Evolutionary conservation across 2,888 invertebrate genomes (phyloP).

Genomic region (Noctuana brunneofusca): DNA sequence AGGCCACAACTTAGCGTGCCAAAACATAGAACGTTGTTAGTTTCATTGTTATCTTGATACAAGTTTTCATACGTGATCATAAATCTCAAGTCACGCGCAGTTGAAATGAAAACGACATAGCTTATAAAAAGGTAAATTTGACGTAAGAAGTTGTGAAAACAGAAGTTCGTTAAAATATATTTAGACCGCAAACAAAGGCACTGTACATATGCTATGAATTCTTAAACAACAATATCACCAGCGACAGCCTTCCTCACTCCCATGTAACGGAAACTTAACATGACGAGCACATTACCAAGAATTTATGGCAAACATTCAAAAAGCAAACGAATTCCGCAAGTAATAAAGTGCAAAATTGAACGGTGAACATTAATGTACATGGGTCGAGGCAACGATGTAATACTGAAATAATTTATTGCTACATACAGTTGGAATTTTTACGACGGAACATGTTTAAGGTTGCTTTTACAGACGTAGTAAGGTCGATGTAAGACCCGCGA

Average conservation of each 20-base stretch:
- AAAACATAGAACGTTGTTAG: constrained; percentile 12
- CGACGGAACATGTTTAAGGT: constrained; percentile 38
- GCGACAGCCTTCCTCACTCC: constrained; percentile 43
- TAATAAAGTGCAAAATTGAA: constrained; percentile 64
- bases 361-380: constrained; percentile 48
- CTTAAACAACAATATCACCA: constrained; percentile 35
- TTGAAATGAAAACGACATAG: background rate
- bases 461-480: constrained; percentile 33
- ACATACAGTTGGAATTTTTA: constrained; percentile 44
- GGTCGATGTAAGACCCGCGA: constrained; percentile 17
- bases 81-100: constrained; percentile 24
- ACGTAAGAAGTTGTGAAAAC: constrained; percentile 27
- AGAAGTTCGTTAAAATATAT: constrained; percentile 32
- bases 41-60: constrained; percentile 20
- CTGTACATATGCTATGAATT: constrained; percentile 36
- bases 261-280: constrained; percentile 52
- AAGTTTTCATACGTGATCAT: constrained; percentile 16
- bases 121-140: constrained; percentile 9
- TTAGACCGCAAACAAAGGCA: constrained; percentile 30
- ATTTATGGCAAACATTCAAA: constrained; percentile 49
- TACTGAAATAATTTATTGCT: constrained; percentile 50
- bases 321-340: constrained; percentile 47
- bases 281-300: constrained; percentile 45
- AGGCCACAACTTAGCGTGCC: constrained; percentile 4
- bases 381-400: constrained; percentile 43